Base-by-base conservation (phyloP, 2,797 vertebrate species). In the Erpetoichthys calabaricus region DNA sequence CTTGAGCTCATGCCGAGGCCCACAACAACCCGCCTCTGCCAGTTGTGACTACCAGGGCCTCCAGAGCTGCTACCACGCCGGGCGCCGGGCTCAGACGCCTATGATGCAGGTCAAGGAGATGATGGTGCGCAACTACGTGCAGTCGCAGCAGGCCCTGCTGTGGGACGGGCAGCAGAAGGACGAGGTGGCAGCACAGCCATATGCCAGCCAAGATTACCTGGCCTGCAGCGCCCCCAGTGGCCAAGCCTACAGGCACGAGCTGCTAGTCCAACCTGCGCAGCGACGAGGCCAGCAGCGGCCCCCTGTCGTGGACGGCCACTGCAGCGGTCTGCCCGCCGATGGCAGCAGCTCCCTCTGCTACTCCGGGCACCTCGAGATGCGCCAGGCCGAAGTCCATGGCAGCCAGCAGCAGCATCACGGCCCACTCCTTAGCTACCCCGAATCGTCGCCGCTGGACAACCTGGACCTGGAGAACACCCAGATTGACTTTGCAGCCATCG, bases 391-490 rank as follows among this genome's bases (percentile, higher is more conserved):
- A 64, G 49, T 25, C 25, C 25, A 25, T 25, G 25, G 25, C 25
- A 25, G 25, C 52, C 79, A 70, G 51, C 77, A 84, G 4, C 80
- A 76, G 5, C 79, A 75, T 61, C 73, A 84, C 73, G 74, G 68
- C 6, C 78, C 74, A 1, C n/a, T 58, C 0, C 62, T 59, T 25
- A 67, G 64, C 49, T 92, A 85, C 71, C 66, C 85, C 4, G 82
- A 86, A 0, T 86, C 88, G 57, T 95, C 92, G 60, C 85, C 91
- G 61, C 76, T 99, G 77, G 94, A 99, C 73, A 91, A 92, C 44
- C 78, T 99, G 68, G 95, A 98, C 78, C 79, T 99, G 68, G 91
- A 97, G 76, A 97, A 92, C 47, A 91, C 92, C 61, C 93, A 95
- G 68, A 91, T 98, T 80, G 92, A 98, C 81, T 99, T 99, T 55